phyloP scores from a whole-genome alignment of 2,888 invertebrate genomes.

The Dromius quadrimaculatus region DNA sequence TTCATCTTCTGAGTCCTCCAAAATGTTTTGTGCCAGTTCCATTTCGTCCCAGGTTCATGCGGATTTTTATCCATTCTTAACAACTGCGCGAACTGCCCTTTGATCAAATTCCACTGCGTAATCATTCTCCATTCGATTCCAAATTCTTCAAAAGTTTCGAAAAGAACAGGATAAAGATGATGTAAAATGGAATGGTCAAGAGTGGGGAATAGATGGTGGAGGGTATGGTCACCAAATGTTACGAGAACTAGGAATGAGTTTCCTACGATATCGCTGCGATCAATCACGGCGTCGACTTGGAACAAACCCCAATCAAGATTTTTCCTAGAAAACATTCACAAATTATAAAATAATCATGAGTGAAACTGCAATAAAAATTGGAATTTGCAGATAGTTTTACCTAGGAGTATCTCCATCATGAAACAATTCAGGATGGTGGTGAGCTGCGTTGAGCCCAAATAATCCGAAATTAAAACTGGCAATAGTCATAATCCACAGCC shows the following conservation, averaged over 20 bases:
- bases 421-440: slow-evolving; percentile 82
- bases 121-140: slow-evolving; percentile 67
- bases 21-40: slow-evolving; percentile 32
- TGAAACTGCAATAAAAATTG: neutral
- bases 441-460: slow-evolving; percentile 79
- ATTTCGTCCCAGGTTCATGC: slow-evolving; percentile 56
- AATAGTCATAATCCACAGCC: slow-evolving; percentile 70
- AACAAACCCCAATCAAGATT: slow-evolving; percentile 81
- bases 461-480: slow-evolving; percentile 73
- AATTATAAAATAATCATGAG: neutral
- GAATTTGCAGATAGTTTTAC: slow-evolving; percentile 61
- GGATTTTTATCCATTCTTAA: slow-evolving; percentile 66
- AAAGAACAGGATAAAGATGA: slow-evolving; percentile 73
- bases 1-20: neutral
- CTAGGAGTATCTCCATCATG: slow-evolving; percentile 80
- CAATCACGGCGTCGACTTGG: slow-evolving; percentile 80
- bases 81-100: slow-evolving; percentile 77
- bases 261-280: slow-evolving; percentile 76
- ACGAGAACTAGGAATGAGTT: slow-evolving; percentile 77
- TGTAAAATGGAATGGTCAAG: slow-evolving; percentile 81
- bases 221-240: slow-evolving; percentile 81
- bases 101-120: slow-evolving; percentile 73
- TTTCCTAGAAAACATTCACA: slow-evolving; percentile 63
- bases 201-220: slow-evolving; percentile 87
- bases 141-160: slow-evolving; percentile 76